These are phyloP conservation scores for Troides helena DNA, from an alignment of 2,888 invertebrate species.

Conservation along the genomic window DNA sequence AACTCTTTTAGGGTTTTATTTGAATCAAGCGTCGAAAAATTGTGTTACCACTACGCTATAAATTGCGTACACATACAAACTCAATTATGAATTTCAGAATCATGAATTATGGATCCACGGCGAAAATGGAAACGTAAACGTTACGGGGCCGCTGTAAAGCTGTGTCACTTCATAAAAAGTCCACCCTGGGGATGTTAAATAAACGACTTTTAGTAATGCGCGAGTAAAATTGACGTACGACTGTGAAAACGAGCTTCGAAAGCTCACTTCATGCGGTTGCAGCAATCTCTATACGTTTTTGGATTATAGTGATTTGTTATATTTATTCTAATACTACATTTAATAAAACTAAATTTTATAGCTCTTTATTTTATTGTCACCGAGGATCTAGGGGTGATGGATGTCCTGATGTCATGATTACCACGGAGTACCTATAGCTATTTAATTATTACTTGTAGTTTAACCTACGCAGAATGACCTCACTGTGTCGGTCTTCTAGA, in stretches of 20 bases:
- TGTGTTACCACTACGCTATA: slow-evolving; percentile 26
- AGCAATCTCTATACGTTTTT: background rate
- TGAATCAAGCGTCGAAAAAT: slow-evolving; percentile 24
- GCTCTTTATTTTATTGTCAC: no score
- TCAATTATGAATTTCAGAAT: slow-evolving; percentile 24
- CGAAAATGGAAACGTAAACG: slow-evolving; percentile 16
- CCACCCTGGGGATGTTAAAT: slow-evolving; percentile 13
- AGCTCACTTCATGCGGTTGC: background rate
- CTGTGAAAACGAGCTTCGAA: background rate
- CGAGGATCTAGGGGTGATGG: no score
- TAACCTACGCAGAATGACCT: no score
- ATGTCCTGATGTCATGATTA: no score
- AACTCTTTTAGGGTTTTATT: slow-evolving; percentile 17
- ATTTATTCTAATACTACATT: no score
- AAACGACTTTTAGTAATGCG: slow-evolving; percentile 16
- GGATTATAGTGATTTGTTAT: background rate
- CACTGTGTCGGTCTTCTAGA: no score
- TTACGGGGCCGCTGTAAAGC: slow-evolving; percentile 20
- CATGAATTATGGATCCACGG: slow-evolving; percentile 19
- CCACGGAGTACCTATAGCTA: no score
- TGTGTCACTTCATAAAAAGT: slow-evolving; percentile 23
- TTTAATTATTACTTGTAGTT: no score
- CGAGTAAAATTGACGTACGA: slow-evolving; percentile 7
- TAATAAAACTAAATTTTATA: no score
- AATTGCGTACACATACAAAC: slow-evolving; percentile 26